Evolutionary conservation across 2,113 vertebrate genomes (phyloP), one percentile per base, ranked within the genome.

Genomic region (Morone saxatilis): DNA sequence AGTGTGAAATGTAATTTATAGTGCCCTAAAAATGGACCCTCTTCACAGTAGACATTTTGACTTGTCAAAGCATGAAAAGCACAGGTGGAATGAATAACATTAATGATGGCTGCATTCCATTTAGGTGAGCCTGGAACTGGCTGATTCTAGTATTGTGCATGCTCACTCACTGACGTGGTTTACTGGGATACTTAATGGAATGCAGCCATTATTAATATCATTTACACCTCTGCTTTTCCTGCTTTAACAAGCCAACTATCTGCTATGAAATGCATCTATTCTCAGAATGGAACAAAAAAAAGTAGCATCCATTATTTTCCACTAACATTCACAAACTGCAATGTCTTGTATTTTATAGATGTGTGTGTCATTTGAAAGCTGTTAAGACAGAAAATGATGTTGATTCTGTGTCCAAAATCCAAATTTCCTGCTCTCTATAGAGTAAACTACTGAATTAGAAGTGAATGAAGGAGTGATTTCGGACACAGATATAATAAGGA

Each of bases 401-500:
- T 31, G 31, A 31, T 31, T 31, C 31, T 31, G 31, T 31, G 31
- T 31, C 25, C 1, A 1, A 56, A 14, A 41, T 56, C 20, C 31
- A 31, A 57, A 25, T 41, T 16, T 22, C 14, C 7, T 22, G 13
- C 8, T 71, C 45, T 47, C n/a, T 48, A 17, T 25, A 25, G 13
- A 48, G 13, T 25, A 53, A 53, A 69, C 7, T 17, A 5, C 1
- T 41, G 12, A 22, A 22, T 41, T 14, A n/a, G 19, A 20, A 67
- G n/a, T 48, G 41, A 62, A 25, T 16, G 41, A 69, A 3, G 38
- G 19, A 71, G 40, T 63, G n/a, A 72, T 71, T 83, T 57, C 12
- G 1, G 43, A 51, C 71, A 14, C 65, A 12, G 77, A 8, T 20
- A 13, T 16, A 20, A 53, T 31, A 62, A 76, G 19, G 45, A 40